Conservation (phyloP, 2,797 vertebrate species). For the Muscicapa striata region DNA sequence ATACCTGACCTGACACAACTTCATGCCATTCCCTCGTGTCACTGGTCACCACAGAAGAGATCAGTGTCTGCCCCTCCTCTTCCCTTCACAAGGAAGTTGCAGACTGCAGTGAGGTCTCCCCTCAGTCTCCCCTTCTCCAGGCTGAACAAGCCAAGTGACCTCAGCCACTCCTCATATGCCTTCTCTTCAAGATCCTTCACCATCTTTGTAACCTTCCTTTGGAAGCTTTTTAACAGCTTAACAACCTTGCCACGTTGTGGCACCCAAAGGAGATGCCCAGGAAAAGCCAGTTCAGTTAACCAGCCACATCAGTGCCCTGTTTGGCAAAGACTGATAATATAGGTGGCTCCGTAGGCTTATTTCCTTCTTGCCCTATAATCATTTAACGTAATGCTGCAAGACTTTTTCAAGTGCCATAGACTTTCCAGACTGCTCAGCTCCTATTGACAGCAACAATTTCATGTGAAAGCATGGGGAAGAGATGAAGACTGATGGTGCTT, state of each 20-base stretch:
- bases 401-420: background rate
- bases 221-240: background rate
- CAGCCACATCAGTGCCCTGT: background rate
- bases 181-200: background rate
- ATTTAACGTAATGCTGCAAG: background rate
- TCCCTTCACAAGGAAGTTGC: fast-evolving
- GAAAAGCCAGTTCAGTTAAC: background rate
- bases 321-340: background rate
- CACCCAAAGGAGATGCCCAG: background rate
- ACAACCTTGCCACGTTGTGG: background rate
- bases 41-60: background rate
- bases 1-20: background rate
- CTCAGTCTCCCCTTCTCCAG: background rate
- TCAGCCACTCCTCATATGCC: background rate
- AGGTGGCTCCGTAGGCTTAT: background rate
- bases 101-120: background rate
- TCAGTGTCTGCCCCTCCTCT: background rate
- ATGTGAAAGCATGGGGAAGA: background rate
- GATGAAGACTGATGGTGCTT: background rate
- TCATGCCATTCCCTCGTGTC: background rate
- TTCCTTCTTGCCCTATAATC: background rate
- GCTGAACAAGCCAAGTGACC: background rate
- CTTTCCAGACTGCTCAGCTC: background rate
- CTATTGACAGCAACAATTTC: background rate
- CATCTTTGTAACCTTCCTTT: background rate